Evolutionary conservation across 2,113 vertebrate genomes (phyloP), one percentile per base, ranked within the genome.

Genomic region (Chaetodon auriga): DNA sequence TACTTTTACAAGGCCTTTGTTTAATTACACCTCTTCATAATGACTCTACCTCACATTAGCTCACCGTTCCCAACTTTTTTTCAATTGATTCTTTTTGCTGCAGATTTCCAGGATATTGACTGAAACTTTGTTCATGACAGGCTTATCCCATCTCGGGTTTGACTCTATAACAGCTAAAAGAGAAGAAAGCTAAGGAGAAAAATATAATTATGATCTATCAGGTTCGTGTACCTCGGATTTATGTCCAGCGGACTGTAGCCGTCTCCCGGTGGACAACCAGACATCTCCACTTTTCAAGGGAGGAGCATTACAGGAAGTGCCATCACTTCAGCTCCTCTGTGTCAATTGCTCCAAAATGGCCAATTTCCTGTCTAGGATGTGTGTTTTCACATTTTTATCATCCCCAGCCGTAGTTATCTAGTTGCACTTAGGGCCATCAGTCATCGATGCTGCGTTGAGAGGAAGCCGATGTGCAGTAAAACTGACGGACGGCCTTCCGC

Each of bases 381-480:
- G 88, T 92, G 91, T 93, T 94, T 91, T 92, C 87, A 89, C 88
- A 80, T 92, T 93, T 95, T 92, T 92, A 94, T 95, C 92, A 91
- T 94, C 89, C 81, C 75, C 85, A 53, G 86, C 88, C 23, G 68
- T 90, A 90, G 91, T 93, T 93, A 92, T 92, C 86, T 91, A 85
- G 90, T 86, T 76, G 83, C 91, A 89, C 89, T 91, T 87, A 69
- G 81, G 78, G 61, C 92, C 92, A 94, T 95, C 93, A 83, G 81
- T 95, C 94, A 95, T 91, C 61, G 68, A 70, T 38, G 87, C 75
- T 60, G 92, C 81, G 73, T 72, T 75, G 89, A 91, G 84, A 81
- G 90, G 91, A 93, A 92, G 92, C 92, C 89, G 75, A 83, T 87
- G 89, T 90, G 94, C 94, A 92, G 92, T 95, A 94, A 95, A 95